Conservation (phyloP, 2,888 invertebrate species). For the Baronia brevicornis region DNA sequence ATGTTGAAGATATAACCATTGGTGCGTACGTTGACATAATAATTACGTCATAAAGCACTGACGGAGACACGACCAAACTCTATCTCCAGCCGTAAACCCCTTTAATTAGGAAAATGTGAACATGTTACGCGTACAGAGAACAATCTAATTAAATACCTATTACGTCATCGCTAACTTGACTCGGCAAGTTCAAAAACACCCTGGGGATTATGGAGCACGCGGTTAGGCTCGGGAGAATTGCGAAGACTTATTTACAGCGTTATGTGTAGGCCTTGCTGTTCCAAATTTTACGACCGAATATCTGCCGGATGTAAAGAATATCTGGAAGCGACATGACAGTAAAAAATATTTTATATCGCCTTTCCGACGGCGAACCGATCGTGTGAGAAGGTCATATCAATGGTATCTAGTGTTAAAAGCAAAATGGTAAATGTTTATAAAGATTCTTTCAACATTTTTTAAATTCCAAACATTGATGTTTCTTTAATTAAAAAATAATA, state of each 20-base stretch:
- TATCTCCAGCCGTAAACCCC: constrained; percentile 1
- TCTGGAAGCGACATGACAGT: too few relatives aligned
- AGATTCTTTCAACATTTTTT: too few relatives aligned
- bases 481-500: too few relatives aligned
- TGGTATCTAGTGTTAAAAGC: too few relatives aligned
- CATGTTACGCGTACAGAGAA: constrained; percentile 10
- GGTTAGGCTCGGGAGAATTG: constrained; percentile 1
- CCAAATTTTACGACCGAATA: constrained; percentile 4
- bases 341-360: too few relatives aligned
- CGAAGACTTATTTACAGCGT: constrained; percentile 6
- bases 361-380: too few relatives aligned
- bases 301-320: too few relatives aligned
- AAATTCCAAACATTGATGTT: too few relatives aligned
- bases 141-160: constrained; percentile 27
- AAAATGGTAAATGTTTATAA: too few relatives aligned
- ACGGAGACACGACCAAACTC: constrained; percentile 1
- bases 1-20: constrained; percentile 5
- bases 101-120: constrained; percentile 10
- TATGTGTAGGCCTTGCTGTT: constrained; percentile 2
- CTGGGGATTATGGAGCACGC: constrained; percentile 18
- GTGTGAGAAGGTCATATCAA: too few relatives aligned
- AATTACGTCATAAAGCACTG: constrained; percentile 3
- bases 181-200: constrained; percentile 19
- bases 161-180: constrained; percentile 24
- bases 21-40: too few relatives aligned